Evolutionary conservation across 2,888 invertebrate genomes (phyloP), one percentile per base, ranked within the genome.

Genomic region (Clanis bilineata): DNA sequence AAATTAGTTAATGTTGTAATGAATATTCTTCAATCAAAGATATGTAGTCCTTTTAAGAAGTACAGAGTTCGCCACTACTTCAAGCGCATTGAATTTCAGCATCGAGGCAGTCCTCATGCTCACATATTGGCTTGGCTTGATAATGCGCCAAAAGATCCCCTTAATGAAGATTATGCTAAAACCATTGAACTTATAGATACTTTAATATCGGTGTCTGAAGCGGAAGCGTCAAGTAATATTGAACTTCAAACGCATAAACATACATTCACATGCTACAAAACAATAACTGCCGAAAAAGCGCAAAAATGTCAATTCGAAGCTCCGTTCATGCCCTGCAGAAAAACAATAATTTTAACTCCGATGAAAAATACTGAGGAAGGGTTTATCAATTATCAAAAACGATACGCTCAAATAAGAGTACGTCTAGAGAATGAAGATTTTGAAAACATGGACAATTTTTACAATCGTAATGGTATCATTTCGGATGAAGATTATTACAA

Each of bases 81-180:
- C 57, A 68, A 66, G 39, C 57, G 70, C 41, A 72, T 79, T 28
- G 74, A 78, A 70, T 79, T 77, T 63, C 74, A 77, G 57, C 71
- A 76, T 59, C 64, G 69, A 5, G 78, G 72, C 10, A 77, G 75
- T 59, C 69, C 76, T 18, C 72, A 68, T 63, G 71, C 71, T 15
- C 71, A 74, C 54, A 68, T 72, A 25, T 57, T 75, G 10, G 21
- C 63, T 9, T 83, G 81, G 80, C 63, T 82, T 15, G 67, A 79
- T n/a, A 73, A 80, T 68, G 67, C 57, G 57, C 76, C 74, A 1
- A 51, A 63, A 25, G 65, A 71, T 58, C 22, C 51, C 7, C 15
- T 70, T 32, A 57, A 38, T 12, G 58, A 59, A 22, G 51, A 65
- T 61, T 54, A 60, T 23, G 44, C 45, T 56, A 18, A 67, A 54